Base-by-base conservation (phyloP, 2,797 vertebrate genomes). In the Phrynocephalus forsythii region DNA sequence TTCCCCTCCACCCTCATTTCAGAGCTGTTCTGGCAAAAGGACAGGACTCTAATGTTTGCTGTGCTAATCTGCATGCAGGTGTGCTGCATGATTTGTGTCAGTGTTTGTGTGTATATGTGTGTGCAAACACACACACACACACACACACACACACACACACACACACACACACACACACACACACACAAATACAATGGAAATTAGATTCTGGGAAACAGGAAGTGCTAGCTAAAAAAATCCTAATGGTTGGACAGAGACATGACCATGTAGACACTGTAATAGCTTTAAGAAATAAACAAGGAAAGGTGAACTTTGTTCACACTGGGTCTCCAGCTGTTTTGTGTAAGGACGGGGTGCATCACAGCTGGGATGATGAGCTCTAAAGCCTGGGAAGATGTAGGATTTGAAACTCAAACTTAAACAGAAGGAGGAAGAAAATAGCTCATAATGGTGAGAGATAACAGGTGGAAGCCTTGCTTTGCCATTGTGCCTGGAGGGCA, bases 271-370 rank as follows among this genome's bases (percentile, higher is more conserved):
- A 97, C 95, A 96, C 88, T 89, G 91, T 92, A 94, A 95, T 92
- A 95, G 94, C 92, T 95, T 95, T 95, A 89, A 95, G 96, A 96
- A 93, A 92, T 96, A 96, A 96, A 96, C 95, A 96, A 94, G 91
- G 93, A 95, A 95, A 95, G 95, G 96, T 96, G 96, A 96, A 96
- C 96, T 96, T 92, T 93, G 93, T 91, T 96, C 96, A 94, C 94
- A 95, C 94, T 88, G 91, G 92, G 90, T 93, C 94, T 96, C 96
- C 97, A 97, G 96, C 96, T 97, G 96, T 95, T 96, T 95, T 93
- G 88, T 95, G 94, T 96, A 96, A 95, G 92, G 88, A 95, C 89
- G 91, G 92, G 93, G 89, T 87, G 95, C 24, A 71, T 90, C 92
- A 95, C 95, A 97, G 96, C 95, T 96, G 96, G 94, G 82, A 92